Percentiles rank a stretch among this genome's conserved stretches.
phyloP scores from a whole-genome alignment of 2,797 vertebrate genomes.

The Euthynnus affinis region DNA sequence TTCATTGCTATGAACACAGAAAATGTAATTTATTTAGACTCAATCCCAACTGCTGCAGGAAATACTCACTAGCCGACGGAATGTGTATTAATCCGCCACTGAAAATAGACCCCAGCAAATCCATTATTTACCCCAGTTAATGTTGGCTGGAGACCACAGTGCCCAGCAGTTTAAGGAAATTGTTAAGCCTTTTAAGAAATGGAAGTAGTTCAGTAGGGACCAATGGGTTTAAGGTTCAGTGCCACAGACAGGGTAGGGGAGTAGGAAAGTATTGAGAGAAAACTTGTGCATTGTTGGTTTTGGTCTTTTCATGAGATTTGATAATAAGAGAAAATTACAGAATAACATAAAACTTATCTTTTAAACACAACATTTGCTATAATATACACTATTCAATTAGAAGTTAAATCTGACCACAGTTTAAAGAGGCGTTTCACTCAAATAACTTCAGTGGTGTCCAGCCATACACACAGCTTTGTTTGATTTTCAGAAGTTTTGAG shows the following conservation, averaged over 20 bases:
- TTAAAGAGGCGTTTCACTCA: conserved; percentile 6
- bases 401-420: not conserved
- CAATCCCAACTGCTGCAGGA: not conserved
- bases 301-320: not conserved
- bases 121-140: not conserved
- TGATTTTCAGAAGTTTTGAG: conserved; percentile 8
- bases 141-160: too few species aligned
- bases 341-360: not conserved
- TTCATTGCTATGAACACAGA: not conserved
- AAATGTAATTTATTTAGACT: not conserved
- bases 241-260: too few species aligned
- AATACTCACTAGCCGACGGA: not conserved
- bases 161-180: too few species aligned
- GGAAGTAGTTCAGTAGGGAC: too few species aligned
- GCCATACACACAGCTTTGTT: not conserved
- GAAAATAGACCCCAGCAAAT: not conserved
- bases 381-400: not conserved
- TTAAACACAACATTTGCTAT: not conserved
- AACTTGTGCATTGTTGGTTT: too few species aligned
- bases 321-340: not conserved
- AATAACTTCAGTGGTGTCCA: not conserved
- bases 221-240: too few species aligned
- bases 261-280: too few species aligned
- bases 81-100: not conserved
- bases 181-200: too few species aligned